Conservation (phyloP, 2,797 vertebrate genomes). For the Lophotriccus pileatus region DNA sequence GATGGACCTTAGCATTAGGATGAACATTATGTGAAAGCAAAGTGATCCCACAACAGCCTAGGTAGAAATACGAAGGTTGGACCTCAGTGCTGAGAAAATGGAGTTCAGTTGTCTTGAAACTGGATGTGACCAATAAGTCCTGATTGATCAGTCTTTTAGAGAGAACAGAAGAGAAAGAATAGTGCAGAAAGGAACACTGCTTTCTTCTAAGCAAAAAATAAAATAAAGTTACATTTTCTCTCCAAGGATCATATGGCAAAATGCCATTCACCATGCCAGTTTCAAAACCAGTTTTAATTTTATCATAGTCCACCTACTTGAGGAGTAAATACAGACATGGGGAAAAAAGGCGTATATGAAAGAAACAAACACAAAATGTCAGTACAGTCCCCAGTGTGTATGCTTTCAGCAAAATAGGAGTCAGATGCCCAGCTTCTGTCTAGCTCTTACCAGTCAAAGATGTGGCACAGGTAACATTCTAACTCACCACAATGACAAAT, state of each 20-base stretch:
- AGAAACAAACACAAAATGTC: background rate
- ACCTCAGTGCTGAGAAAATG: background rate
- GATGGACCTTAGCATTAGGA: background rate
- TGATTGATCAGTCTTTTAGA: background rate
- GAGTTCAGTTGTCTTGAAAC: background rate
- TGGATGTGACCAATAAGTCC: background rate
- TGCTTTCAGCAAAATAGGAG: background rate
- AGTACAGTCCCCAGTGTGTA: background rate
- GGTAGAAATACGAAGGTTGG: background rate
- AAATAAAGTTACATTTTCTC: background rate
- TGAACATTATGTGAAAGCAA: background rate
- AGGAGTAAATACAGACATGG: background rate
- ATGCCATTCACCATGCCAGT: background rate
- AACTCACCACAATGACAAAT: background rate
- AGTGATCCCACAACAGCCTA: background rate
- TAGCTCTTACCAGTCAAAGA: background rate
- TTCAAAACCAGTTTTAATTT: background rate
- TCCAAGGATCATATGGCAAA: background rate
- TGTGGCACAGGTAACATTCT: background rate
- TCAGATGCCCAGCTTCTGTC: background rate
- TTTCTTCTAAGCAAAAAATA: background rate
- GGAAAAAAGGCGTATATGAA: background rate
- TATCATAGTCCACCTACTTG: background rate
- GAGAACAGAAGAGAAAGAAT: background rate
- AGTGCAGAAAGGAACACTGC: background rate